A percentile compares a stretch with the other conserved stretches of the same genome.
Conservation (phyloP, 2,113 vertebrate genomes). For the Sinocyclocheilus maitianheensis region DNA sequence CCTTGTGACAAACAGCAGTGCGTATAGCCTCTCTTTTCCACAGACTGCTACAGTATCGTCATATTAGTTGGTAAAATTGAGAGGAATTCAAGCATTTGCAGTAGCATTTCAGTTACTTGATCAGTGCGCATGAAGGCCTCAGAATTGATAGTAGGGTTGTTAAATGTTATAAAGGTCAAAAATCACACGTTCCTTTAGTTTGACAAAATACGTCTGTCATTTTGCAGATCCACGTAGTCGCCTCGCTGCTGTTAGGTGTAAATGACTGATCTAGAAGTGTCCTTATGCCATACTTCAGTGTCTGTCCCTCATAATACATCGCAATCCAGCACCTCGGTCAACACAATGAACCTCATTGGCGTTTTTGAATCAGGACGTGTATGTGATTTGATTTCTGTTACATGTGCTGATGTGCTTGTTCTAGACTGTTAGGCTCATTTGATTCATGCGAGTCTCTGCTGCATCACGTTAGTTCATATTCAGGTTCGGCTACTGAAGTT, state of each 20-base stretch:
- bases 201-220: not conserved
- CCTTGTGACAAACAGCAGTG: not conserved
- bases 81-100: conserved; percentile 28
- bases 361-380: conserved; percentile 39
- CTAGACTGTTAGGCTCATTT: conserved; percentile 29
- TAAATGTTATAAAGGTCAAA: not conserved
- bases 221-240: conserved; percentile 10
- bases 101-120: not conserved
- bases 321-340: conserved; percentile 26
- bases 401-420: conserved; percentile 23
- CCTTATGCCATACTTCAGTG: conserved; percentile 72
- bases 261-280: conserved; percentile 73
- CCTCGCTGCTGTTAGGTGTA: conserved; percentile 50
- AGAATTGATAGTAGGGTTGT: not conserved
- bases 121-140: not conserved
- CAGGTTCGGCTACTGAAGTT: conserved; percentile 23
- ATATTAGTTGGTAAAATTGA: not conserved
- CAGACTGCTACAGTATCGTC: conserved; percentile 31
- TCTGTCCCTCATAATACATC: conserved; percentile 43
- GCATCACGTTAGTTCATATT: not conserved
- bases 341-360: conserved; percentile 28
- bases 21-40: not conserved
- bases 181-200: not conserved
- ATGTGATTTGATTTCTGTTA: conserved; percentile 20
- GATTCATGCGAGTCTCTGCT: not conserved